Evolutionary conservation across 2,888 invertebrate species (phyloP), one percentile per base, ranked within the genome.

Genomic region (Pandemis corylana): DNA sequence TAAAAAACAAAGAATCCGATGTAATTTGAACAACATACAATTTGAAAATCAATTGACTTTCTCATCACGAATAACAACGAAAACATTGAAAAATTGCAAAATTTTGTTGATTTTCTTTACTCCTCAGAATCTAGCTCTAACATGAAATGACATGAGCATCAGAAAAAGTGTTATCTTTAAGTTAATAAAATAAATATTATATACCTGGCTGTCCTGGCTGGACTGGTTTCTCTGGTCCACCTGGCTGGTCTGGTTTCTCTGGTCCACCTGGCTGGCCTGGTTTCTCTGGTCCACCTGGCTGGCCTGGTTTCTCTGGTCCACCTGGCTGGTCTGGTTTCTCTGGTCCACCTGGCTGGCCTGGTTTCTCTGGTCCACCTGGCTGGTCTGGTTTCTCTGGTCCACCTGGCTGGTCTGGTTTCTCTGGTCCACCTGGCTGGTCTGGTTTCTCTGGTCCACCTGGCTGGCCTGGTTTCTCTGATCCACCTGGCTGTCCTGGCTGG

Each of bases 401-500:
- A 7, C 20, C 62, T 10, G 59, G 59, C 12, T 59, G 59, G 0
- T 20, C 20, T 20, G 20, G 20, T 20, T 20, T 20, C 20, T 20
- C 20, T 20, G 20, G 20, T 20, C 20, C 20, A 20, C 10, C 62
- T 42, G 67, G 72, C 2, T 56, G 10, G 15, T 41, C 72, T 62
- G 72, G 64, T 36, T 63, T 6, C 1, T 67, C 68, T 62, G 72
- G 63, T 1, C 44, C 2, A 10, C 64, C 68, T 44, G 72, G 68
- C 6, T 62, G 36, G 3, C 12, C 53, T 28, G 73, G 68, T 9
- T 56, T 1, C 1, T 53, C 41, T 44, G 68, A 1, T 20, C 20
- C 20, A 20, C 20, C 20, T 20, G 20, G 20, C 20, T 20, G 20
- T 20, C 20, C 20, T 20, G 20, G 20, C 20, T 20, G 20, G 20